Evolutionary conservation across 2,888 invertebrate genomes (phyloP), one percentile per base, ranked within the genome.

Genomic region (Scaptomyza caliginosa): DNA sequence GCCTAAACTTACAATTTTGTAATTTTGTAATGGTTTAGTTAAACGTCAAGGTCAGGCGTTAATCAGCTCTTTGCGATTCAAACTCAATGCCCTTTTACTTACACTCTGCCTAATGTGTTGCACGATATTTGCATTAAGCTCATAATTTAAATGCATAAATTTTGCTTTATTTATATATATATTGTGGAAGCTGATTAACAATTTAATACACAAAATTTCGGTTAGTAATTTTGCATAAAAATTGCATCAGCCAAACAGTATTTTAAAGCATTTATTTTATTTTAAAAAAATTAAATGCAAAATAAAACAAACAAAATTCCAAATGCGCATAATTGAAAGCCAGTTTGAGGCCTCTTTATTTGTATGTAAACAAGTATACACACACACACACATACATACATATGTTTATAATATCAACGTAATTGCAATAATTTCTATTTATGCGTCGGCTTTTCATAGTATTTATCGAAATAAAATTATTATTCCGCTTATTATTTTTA

Each of bases 351-450:
- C 19, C 26, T 16, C 36, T 38, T 10, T 19, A 39, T 19, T 21
- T 28, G 23, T 16, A 8, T 63, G 67, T 49, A 59, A 68, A 66
- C 59, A 64, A 59, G 32, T 70, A 58, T 62, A 67, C 43, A 19
- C 26, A 51, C 11, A 54, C 38, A 42, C 24, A 32, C 45, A 34
- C 28, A 57, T 49, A 34, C 19, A 13, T 17, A 13, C 0, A 34
- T 64, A 32, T 17, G 55, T 55, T 38, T 60, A 49, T 59, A 64
- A 78, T 85, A 82, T 74, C 52, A 68, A 74, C 74, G 74, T 69
- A 82, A 74, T 85, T 82, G 83, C 80, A 76, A 86, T 84, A 63
- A 72, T 67, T 78, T 81, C 59, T 73, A 68, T 81, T 86, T 81
- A 77, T 81, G 81, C 66, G 24, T 45, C 70, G 66, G 55, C 34